Evolutionary conservation across 2,797 vertebrate genomes (phyloP).

Genomic region (Tarsius wallacei): DNA sequence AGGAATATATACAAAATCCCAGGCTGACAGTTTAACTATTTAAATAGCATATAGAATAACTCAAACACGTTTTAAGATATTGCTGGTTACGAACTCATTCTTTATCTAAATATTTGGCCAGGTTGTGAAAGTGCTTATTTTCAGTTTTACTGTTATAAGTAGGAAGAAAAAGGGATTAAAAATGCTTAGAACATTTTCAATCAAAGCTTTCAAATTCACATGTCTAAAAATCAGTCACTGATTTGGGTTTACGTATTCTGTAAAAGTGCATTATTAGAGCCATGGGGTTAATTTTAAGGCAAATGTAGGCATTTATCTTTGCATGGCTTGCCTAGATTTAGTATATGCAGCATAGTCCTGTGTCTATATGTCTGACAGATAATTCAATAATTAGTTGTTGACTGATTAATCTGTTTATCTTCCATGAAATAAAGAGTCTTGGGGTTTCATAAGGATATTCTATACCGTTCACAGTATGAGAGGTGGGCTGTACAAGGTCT

Average conservation of each 20-base stretch:
- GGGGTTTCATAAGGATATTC: not conserved
- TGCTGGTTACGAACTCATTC: constrained; percentile 88
- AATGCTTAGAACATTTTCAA: constrained; percentile 87
- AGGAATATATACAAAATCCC: constrained; percentile 91
- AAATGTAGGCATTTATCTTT: constrained; percentile 70
- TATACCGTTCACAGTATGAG: not conserved
- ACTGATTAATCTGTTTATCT: constrained; percentile 55
- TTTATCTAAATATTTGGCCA: constrained; percentile 92
- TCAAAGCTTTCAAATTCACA: constrained; percentile 86
- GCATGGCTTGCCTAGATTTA: not conserved
- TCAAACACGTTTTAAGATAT: constrained; percentile 89
- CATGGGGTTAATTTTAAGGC: constrained; percentile 73
- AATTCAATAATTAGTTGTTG: constrained; percentile 61
- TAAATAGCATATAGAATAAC: constrained; percentile 91
- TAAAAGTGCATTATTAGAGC: constrained; percentile 61
- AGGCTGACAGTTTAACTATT: constrained; percentile 92
- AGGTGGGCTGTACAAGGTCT: not conserved
- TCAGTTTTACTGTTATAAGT: constrained; percentile 88
- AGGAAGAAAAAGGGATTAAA: constrained; percentile 85
- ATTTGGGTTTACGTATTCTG: constrained; percentile 51
- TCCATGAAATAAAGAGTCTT: constrained; percentile 14
- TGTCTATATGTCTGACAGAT: not conserved
- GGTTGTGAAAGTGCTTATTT: constrained; percentile 89
- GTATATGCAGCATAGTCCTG: not conserved
- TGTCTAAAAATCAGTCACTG: constrained; percentile 77